Percentiles rank a stretch among this genome's conserved stretches.
phyloP scores from a whole-genome alignment of 2,113 vertebrate species.

The Sebastes fasciatus region DNA sequence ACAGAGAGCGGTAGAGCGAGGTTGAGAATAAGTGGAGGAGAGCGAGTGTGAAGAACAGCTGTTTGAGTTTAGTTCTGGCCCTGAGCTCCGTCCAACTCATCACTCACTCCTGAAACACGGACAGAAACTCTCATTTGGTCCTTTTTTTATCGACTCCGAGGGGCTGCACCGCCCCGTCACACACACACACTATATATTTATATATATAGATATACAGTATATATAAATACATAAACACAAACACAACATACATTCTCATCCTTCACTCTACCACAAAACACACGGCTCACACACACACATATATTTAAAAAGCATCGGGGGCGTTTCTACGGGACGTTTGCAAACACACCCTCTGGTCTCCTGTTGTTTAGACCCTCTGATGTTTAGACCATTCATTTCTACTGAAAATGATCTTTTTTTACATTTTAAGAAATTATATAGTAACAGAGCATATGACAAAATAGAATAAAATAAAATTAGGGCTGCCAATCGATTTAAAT shows the following conservation, averaged over 20 bases:
- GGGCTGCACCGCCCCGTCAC: slow-evolving; percentile 59
- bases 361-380: too few species aligned
- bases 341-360: too few species aligned
- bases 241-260: neutral
- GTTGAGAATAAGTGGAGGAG: slow-evolving; percentile 14
- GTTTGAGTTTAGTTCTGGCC: slow-evolving; percentile 85
- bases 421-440: too few species aligned
- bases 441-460: too few species aligned
- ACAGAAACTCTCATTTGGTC: slow-evolving; percentile 76
- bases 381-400: too few species aligned
- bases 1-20: neutral
- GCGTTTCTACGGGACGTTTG: too few species aligned
- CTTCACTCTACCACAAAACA: too few species aligned
- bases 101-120: slow-evolving; percentile 80
- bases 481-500: too few species aligned
- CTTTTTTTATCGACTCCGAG: slow-evolving; percentile 72
- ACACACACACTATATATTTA: slow-evolving; percentile 13
- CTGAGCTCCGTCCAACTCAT: slow-evolving; percentile 71
- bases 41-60: slow-evolving; percentile 74
- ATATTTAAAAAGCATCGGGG: neutral
- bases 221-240: neutral
- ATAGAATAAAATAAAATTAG: too few species aligned
- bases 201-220: too few species aligned
- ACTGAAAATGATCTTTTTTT: too few species aligned
- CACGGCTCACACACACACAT: neutral